A percentile compares a stretch with the other conserved stretches of the same genome.
Conservation (phyloP, 2,113 vertebrate species). For the Cynopterus brachyotis region DNA sequence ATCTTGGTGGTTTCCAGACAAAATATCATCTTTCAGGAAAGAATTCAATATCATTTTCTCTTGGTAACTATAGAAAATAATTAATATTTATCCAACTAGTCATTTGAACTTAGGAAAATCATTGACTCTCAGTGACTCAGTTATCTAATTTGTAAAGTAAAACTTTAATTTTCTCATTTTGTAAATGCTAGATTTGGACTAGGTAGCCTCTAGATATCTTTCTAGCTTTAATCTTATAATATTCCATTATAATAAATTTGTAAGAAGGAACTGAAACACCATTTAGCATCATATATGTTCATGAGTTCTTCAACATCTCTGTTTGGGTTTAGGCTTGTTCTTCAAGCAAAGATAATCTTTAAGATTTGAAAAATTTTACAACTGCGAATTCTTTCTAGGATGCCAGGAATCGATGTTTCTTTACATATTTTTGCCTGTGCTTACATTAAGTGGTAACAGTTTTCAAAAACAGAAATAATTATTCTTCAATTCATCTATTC, state of each 20-base stretch:
- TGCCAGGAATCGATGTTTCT: background rate
- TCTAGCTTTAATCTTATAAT: background rate
- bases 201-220: background rate
- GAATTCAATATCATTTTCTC: conserved; percentile 17
- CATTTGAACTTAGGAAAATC: conserved; percentile 42
- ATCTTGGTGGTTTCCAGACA: background rate
- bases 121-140: background rate
- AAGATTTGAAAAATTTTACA: conserved; percentile 1
- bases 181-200: background rate
- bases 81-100: conserved; percentile 28
- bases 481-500: background rate
- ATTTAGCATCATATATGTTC: background rate
- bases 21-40: conserved; percentile 33
- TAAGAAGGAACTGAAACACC: background rate
- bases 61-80: background rate
- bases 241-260: conserved; percentile 8
- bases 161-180: conserved; percentile 16
- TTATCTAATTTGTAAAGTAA: conserved; percentile 38
- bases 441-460: background rate
- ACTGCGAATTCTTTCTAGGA: background rate
- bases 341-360: conserved; percentile 19
- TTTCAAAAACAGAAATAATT: conserved; percentile 15
- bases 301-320: background rate
- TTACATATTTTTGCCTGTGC: background rate
- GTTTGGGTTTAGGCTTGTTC: conserved; percentile 7